Evolutionary conservation across 2,888 invertebrate species (phyloP), one percentile per base, ranked within the genome.

Genomic region (Drosophila parthenogenetica): DNA sequence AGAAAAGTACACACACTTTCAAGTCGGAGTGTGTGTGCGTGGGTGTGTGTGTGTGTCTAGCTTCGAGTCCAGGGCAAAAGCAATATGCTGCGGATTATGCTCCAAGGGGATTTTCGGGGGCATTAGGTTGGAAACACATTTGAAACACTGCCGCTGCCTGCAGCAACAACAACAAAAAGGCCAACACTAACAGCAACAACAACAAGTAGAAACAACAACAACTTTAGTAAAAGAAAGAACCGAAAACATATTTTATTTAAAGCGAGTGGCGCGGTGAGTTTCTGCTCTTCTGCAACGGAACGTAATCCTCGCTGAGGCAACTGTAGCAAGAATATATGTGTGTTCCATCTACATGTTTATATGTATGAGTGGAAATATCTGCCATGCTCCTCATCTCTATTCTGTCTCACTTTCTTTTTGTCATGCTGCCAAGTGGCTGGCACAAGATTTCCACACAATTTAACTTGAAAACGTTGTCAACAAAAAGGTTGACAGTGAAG

Each of bases 381-480:
- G 29, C 2, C 5, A n/a, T 22, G 7, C 43, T 19, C 49, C 11
- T 13, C 32, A 32, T 22, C 35, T 13, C 22, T 19, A n/a, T 8
- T 7, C 32, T 54, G 11, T 43, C 19, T 60, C 25, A 43, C 17
- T 43, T 17, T n/a, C 40, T 49, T 0, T 43, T 32, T n/a, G 8
- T 8, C 5, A 17, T 42, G 2, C 19, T 53, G 77, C 70, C 81
- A 82, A 77, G 73, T 74, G 77, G 77, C 68, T 77, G 71, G 72
- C 75, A 75, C 66, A 77, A 84, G 83, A 84, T 85, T 91, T 89
- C 90, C 90, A 88, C 84, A 90, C 90, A 90, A 91, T 91, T 91
- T 90, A 90, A 91, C 90, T 90, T 88, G 82, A 89, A 81, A 73
- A 83, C 71, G 86, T 75, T 86, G 86, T 81, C 81, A 62, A 70